phyloP scores from a whole-genome alignment of 2,888 invertebrate species.

The Lithophane ornitopus region DNA sequence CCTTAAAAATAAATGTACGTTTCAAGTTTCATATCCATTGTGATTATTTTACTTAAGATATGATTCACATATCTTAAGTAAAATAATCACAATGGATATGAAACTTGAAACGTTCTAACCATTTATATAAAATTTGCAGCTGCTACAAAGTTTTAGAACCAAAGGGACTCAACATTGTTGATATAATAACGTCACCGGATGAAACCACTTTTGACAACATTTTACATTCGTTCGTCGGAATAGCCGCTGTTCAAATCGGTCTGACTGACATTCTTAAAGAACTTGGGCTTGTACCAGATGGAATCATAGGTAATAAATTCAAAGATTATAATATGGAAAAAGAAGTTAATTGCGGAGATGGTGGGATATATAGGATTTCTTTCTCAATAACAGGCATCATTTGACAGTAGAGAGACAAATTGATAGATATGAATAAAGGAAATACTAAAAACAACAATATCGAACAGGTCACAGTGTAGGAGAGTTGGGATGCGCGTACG shows the following conservation, averaged over 20 bases:
- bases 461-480: conserved; percentile 96
- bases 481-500: conserved; percentile 98
- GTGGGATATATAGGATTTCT: background rate
- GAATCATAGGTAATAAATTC: conserved; percentile 91
- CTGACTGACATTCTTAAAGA: conserved; percentile 84
- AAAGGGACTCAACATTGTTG: conserved; percentile 91
- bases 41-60: too few species aligned
- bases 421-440: background rate
- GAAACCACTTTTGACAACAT: conserved; percentile 90
- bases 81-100: background rate
- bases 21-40: too few species aligned
- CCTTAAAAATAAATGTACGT: too few species aligned
- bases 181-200: conserved; percentile 92
- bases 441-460: background rate
- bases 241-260: conserved; percentile 92
- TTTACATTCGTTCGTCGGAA: conserved; percentile 81
- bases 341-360: background rate
- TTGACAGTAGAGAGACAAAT: background rate
- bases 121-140: conserved; percentile 67
- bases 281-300: conserved; percentile 93
- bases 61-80: conserved; percentile 16
- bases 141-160: conserved; percentile 90
- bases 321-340: background rate
- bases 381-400: background rate
- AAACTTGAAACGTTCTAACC: background rate